Evolutionary conservation across 2,113 vertebrate genomes (phyloP).

Genomic region (Microtus pennsylvanicus): DNA sequence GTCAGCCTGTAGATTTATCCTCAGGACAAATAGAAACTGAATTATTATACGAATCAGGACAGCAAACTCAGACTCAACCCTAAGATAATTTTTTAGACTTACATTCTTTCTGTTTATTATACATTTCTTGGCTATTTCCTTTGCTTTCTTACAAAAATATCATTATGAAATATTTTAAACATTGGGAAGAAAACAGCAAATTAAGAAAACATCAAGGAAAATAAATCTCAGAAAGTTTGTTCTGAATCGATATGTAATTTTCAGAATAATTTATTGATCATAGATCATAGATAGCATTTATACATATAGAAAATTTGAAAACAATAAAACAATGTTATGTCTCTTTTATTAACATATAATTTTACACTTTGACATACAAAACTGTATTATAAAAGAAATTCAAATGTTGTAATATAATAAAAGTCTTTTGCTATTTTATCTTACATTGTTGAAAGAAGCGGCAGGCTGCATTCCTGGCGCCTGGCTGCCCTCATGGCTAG

Average conservation of each 20-base stretch:
- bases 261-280: slow-evolving; percentile 13
- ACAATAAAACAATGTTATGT: not conserved
- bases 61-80: not conserved
- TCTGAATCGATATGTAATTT: slow-evolving; percentile 14
- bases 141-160: slow-evolving; percentile 27
- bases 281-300: not conserved
- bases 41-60: not conserved
- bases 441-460: not conserved
- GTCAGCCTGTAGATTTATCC: not conserved
- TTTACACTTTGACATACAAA: not conserved
- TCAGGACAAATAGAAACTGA: not conserved
- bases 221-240: slow-evolving; percentile 32
- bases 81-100: not conserved
- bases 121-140: not conserved
- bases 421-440: not conserved
- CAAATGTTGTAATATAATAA: not conserved
- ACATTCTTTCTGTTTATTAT: not conserved
- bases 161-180: slow-evolving; percentile 27
- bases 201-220: not conserved
- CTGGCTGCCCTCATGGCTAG: too few species aligned
- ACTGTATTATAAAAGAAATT: not conserved
- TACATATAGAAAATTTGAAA: not conserved
- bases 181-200: not conserved
- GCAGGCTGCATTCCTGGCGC: too few species aligned
- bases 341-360: not conserved